phyloP scores from a whole-genome alignment of 2,888 invertebrate genomes.

The Strigamia crassipes region DNA sequence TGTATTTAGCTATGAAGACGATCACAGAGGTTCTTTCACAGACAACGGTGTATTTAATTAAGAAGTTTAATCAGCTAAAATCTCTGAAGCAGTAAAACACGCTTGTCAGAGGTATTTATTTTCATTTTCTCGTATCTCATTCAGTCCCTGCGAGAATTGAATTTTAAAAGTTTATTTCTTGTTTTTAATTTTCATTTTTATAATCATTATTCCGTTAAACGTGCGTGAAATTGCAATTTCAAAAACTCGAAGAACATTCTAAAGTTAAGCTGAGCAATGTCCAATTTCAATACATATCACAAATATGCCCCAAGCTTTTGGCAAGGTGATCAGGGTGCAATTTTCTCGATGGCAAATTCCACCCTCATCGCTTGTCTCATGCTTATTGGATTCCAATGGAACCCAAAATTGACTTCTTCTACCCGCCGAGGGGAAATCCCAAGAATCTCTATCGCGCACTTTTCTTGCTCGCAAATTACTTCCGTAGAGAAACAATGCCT shows the following conservation, averaged over 20 bases:
- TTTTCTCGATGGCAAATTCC: conserved; percentile 17
- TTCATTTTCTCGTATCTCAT: conserved; percentile 13
- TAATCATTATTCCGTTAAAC: not conserved
- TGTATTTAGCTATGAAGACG: not conserved
- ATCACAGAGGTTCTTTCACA: not conserved
- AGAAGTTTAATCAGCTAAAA: conserved; percentile 11
- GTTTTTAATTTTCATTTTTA: not conserved
- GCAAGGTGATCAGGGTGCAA: conserved; percentile 16
- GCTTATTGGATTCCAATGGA: conserved; percentile 21
- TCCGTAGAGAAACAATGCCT: not conserved
- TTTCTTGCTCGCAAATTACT: not conserved
- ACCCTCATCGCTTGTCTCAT: conserved; percentile 16
- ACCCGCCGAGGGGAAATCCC: conserved; percentile 2
- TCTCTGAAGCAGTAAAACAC: not conserved
- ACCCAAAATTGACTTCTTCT: conserved; percentile 16
- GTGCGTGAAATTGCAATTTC: not conserved
- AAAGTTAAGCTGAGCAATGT: not conserved
- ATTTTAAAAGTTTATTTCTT: not conserved
- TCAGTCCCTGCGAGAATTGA: not conserved
- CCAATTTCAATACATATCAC: conserved; percentile 11
- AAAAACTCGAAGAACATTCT: not conserved
- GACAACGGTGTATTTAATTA: not conserved
- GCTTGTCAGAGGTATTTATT: conserved; percentile 1
- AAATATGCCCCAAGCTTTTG: conserved; percentile 5
- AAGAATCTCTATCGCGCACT: not conserved